Evolutionary conservation across 2,113 vertebrate genomes (phyloP).

Genomic region (Percopsis transmontana): DNA sequence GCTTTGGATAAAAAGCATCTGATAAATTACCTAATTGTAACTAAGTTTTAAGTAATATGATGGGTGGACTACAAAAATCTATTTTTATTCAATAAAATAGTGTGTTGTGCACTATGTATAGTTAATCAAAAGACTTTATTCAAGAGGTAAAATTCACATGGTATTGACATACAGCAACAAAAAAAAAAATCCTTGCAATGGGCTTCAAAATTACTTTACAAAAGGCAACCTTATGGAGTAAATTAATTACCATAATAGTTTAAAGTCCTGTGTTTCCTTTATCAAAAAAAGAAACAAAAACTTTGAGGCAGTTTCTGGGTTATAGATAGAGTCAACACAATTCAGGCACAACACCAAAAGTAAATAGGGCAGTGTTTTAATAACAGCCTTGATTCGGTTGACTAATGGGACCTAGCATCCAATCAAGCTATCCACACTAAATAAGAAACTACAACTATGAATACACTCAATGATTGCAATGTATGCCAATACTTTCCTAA

Average conservation of each 20-base stretch:
- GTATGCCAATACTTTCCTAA: conserved; percentile 5
- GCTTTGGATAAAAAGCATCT: neutral
- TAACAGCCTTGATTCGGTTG: conserved; percentile 42
- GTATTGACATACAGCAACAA: neutral
- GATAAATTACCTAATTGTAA: neutral
- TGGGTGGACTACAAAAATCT: neutral
- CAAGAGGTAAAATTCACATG: neutral
- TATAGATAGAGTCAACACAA: conserved; percentile 9
- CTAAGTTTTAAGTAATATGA: conserved; percentile 1
- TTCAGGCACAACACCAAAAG: conserved; percentile 21
- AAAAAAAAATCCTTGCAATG: neutral
- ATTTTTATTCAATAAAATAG: conserved; percentile 30
- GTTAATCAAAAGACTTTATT: conserved; percentile 7
- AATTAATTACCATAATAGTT: neutral
- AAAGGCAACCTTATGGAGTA: neutral
- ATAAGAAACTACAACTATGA: conserved; percentile 33
- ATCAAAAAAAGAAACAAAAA: neutral
- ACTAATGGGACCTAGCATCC: conserved; percentile 31
- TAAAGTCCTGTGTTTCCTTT: neutral
- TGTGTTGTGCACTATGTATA: neutral
- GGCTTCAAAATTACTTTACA: neutral
- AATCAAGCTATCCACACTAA: conserved; percentile 35
- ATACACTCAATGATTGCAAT: neutral
- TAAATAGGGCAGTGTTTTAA: conserved; percentile 58
- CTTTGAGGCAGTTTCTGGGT: conserved; percentile 3